These are phyloP conservation scores for Danionella dracula DNA, from an alignment of 2,797 vertebrate species.

Conservation along the genomic window DNA sequence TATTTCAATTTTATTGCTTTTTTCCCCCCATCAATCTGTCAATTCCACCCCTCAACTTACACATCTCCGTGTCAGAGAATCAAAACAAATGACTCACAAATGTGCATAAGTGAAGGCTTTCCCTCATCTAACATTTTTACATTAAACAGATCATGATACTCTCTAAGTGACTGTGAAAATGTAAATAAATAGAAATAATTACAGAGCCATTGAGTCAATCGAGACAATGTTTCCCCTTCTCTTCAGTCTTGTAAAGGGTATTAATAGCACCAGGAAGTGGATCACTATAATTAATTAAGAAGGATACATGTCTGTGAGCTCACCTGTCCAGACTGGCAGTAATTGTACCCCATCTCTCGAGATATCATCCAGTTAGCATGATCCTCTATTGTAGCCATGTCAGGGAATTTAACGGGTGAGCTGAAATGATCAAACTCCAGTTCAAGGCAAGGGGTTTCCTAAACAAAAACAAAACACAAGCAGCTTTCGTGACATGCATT, in stretches of 20 bases:
- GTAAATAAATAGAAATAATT: too few species aligned
- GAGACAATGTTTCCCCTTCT: not conserved
- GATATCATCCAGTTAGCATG: conserved; percentile 92
- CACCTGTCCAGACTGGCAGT: conserved; percentile 89
- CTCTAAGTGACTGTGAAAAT: too few species aligned
- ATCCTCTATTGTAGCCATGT: conserved; percentile 90
- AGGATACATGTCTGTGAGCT: conserved; percentile 24
- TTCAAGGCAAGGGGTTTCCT: conserved; percentile 96
- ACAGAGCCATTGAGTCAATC: not conserved
- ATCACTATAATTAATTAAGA: conserved; percentile 26
- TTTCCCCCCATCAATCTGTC: too few species aligned
- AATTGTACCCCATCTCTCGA: conserved; percentile 90
- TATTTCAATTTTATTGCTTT: too few species aligned
- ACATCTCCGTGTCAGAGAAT: too few species aligned
- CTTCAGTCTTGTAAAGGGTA: conserved; percentile 11
- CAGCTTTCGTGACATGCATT: not conserved
- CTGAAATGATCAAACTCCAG: conserved; percentile 97
- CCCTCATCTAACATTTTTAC: too few species aligned
- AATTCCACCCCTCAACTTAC: too few species aligned
- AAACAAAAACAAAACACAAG: not conserved
- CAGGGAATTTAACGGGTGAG: conserved; percentile 90
- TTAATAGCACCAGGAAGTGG: conserved; percentile 22
- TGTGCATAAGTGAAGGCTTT: too few species aligned
- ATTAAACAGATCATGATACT: too few species aligned
- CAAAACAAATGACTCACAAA: too few species aligned